Conservation (phyloP, 2,113 vertebrate genomes). For the Peromyscus polionotus region DNA sequence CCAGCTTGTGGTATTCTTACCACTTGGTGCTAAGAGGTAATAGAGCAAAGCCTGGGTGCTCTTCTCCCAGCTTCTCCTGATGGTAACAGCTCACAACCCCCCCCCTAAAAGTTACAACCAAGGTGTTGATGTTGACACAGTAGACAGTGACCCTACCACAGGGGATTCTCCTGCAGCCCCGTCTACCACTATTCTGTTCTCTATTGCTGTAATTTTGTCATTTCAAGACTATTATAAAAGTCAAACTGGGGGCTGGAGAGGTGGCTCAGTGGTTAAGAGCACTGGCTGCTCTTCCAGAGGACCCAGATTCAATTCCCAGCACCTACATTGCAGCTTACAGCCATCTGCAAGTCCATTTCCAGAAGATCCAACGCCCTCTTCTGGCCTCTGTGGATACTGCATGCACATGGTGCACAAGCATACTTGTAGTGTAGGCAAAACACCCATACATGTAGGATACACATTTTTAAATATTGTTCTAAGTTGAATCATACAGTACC, state of each 20-base stretch:
- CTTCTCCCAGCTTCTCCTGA: background rate
- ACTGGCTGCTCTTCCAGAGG: background rate
- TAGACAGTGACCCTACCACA: background rate
- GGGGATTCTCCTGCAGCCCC: background rate
- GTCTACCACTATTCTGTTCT: background rate
- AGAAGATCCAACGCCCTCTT: background rate
- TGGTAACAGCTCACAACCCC: background rate
- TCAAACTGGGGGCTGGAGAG: background rate
- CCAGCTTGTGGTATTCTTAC: background rate
- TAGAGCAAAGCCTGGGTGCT: background rate
- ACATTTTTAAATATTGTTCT: too few relatives aligned
- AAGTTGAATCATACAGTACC: background rate
- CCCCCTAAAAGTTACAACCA: background rate
- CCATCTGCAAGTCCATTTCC: background rate
- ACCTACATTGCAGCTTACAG: background rate
- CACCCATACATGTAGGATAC: too few relatives aligned
- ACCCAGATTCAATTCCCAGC: background rate
- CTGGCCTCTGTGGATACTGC: background rate
- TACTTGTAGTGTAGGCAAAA: background rate
- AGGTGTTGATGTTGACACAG: background rate
- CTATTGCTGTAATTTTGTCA: background rate
- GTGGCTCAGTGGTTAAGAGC: background rate
- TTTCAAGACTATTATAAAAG: constrained; percentile 15
- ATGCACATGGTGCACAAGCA: background rate
- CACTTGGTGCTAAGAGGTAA: background rate